phyloP scores from a whole-genome alignment of 2,797 vertebrate species.

The Chloroceryle inda region DNA sequence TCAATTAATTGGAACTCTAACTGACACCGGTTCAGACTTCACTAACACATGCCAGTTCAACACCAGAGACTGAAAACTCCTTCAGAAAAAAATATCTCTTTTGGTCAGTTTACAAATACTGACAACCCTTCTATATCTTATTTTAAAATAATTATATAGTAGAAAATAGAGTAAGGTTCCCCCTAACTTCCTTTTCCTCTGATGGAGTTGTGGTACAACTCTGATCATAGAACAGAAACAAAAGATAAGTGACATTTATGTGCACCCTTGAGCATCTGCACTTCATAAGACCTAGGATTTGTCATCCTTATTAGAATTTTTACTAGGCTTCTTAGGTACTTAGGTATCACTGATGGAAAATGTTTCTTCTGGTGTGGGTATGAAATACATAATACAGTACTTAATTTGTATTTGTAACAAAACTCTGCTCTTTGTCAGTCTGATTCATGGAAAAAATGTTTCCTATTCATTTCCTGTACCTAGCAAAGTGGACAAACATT shows the following conservation, averaged over 20 bases:
- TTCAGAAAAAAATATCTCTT: background rate
- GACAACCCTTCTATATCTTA: background rate
- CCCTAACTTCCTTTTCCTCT: background rate
- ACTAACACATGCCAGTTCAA: background rate
- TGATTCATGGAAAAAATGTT: background rate
- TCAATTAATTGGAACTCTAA: background rate
- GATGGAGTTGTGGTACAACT: background rate
- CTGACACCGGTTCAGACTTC: background rate
- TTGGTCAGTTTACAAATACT: background rate
- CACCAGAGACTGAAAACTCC: background rate
- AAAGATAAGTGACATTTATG: background rate
- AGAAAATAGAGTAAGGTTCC: background rate
- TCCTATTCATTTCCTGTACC: background rate
- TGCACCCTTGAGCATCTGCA: background rate
- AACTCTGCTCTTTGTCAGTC: background rate
- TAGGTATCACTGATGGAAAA: background rate
- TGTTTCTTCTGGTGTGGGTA: background rate
- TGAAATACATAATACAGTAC: background rate
- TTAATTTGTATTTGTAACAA: background rate
- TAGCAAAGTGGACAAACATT: background rate
- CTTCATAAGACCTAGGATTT: background rate
- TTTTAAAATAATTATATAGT: background rate
- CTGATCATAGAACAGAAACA: background rate
- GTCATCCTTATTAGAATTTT: background rate
- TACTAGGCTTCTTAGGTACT: background rate